Conservation (phyloP, 2,888 invertebrate genomes). For the Flexamia atlantica region DNA sequence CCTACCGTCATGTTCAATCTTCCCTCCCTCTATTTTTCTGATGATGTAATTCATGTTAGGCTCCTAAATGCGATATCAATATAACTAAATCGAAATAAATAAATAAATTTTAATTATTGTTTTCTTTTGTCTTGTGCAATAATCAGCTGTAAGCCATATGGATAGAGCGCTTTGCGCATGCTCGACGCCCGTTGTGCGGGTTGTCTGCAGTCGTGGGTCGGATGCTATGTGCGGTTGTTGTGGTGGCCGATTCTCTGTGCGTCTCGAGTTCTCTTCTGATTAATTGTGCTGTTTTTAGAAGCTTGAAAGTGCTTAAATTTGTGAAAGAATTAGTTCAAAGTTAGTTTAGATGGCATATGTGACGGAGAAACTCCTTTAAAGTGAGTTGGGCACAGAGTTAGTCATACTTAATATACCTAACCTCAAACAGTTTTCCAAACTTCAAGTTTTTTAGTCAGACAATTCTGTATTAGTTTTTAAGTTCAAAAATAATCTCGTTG, state of each 20-base stretch:
- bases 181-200: constrained; percentile 38
- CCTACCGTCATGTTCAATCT: no score
- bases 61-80: no score
- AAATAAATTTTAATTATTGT: background rate
- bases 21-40: no score
- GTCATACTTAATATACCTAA: background rate
- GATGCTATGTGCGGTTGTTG: constrained; percentile 18
- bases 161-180: background rate
- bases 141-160: constrained; percentile 15
- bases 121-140: background rate
- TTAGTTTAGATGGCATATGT: background rate
- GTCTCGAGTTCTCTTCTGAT: constrained; percentile 7
- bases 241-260: background rate
- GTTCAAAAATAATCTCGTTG: no score
- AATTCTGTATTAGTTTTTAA: no score
- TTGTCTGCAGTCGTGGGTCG: constrained; percentile 26
- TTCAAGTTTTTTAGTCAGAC: background rate
- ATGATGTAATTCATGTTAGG: no score
- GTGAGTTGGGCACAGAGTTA: background rate
- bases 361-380: constrained; percentile 18
- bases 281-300: background rate
- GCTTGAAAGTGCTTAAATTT: background rate
- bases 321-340: constrained; percentile 16
- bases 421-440: constrained; percentile 19
- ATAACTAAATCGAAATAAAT: no score